Evolutionary conservation across 2,888 invertebrate species (phyloP).

Genomic region (Prosapia bicincta): DNA sequence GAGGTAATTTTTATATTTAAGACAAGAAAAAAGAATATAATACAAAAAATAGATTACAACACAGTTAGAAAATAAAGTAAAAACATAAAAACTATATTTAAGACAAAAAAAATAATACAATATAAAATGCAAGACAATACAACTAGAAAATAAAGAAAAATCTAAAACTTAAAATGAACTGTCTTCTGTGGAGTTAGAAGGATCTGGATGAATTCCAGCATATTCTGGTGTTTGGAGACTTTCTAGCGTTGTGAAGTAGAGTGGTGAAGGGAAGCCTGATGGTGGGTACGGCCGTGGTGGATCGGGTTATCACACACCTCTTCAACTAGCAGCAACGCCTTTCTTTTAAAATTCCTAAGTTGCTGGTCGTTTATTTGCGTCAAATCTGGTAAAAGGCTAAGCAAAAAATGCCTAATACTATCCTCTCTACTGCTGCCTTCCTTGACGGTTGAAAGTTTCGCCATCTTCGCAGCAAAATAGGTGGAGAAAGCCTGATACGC

Average conservation of each 20-base stretch:
- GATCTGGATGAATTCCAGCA: too few species aligned
- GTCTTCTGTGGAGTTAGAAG: too few species aligned
- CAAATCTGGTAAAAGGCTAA: constrained; percentile 33
- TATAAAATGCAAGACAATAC: too few species aligned
- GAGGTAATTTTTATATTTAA: too few species aligned
- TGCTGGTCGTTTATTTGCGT: constrained; percentile 2
- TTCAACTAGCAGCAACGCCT: neutral
- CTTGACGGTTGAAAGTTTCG: neutral
- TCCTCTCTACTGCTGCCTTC: constrained; percentile 12
- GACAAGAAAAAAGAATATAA: neutral
- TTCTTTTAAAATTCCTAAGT: neutral
- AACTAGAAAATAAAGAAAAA: too few species aligned
- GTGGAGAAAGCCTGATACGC: constrained; percentile 33
- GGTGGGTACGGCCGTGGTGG: neutral
- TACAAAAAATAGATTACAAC: neutral
- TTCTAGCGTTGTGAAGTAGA: neutral
- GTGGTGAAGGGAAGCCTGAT: neutral
- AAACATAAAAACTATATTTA: too few species aligned
- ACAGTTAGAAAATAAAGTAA: neutral
- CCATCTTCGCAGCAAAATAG: constrained; percentile 35
- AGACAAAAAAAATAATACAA: too few species aligned
- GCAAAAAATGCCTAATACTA: constrained; percentile 34
- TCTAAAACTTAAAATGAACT: too few species aligned
- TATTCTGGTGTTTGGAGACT: too few species aligned
- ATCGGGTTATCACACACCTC: neutral